Evolutionary conservation across 2,888 invertebrate species (phyloP).

Genomic region (Polydrusus tereticollis): DNA sequence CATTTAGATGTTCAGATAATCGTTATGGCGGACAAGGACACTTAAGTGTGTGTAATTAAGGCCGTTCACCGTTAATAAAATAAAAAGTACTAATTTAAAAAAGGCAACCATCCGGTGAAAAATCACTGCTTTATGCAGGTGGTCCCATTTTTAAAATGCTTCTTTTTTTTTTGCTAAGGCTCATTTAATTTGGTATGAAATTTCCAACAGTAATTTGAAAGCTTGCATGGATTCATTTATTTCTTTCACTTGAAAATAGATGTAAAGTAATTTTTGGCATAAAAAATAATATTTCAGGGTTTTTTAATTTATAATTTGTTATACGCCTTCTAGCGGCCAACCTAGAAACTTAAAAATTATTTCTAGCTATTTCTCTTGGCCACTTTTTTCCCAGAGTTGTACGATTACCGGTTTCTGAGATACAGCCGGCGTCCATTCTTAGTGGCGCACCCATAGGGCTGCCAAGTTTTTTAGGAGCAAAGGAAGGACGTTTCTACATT

Average conservation of each 20-base stretch:
- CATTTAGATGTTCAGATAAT: conserved; percentile 46
- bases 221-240: background rate
- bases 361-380: no score
- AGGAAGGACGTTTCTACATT: no score
- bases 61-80: conserved; percentile 34
- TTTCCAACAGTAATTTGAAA: background rate
- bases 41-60: conserved; percentile 40
- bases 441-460: no score
- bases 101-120: conserved; percentile 29
- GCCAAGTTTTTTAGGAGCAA: no score
- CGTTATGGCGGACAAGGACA: conserved; percentile 39
- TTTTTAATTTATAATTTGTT: no score
- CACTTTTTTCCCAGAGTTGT: no score
- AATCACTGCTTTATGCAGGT: conserved; percentile 14
- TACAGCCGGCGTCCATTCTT: no score
- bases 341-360: no score
- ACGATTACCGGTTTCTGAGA: no score
- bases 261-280: no score
- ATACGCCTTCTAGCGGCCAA: no score
- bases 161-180: background rate
- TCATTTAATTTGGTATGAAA: conserved; percentile 4
- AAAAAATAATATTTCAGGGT: no score
- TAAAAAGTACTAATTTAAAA: conserved; percentile 32
- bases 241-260: background rate
- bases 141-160: background rate